These are phyloP conservation scores for Electrophaes corylata DNA, from an alignment of 2,888 invertebrate species.

Conservation along the genomic window DNA sequence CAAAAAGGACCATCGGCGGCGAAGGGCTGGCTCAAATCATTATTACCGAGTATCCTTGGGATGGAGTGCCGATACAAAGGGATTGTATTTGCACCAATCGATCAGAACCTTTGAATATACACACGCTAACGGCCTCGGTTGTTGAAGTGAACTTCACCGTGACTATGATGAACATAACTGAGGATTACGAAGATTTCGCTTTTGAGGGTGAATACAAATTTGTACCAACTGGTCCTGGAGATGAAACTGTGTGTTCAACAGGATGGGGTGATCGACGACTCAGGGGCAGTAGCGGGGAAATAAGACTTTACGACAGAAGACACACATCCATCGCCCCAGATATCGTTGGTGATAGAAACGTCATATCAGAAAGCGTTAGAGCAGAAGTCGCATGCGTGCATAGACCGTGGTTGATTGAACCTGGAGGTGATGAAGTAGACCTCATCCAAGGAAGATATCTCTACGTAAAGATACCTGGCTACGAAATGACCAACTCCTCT, in stretches of 20 bases:
- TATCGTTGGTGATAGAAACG: conserved; percentile 76
- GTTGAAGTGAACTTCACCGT: conserved; percentile 90
- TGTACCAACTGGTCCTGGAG: conserved; percentile 82
- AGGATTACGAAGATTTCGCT: conserved; percentile 91
- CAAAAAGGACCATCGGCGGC: conserved; percentile 71
- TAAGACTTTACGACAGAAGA: conserved; percentile 86
- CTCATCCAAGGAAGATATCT: conserved; percentile 86
- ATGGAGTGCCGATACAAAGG: conserved; percentile 86
- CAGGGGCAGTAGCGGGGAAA: conserved; percentile 89
- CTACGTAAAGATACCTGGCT: conserved; percentile 88
- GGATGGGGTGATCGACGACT: conserved; percentile 87
- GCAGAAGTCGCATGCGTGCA: conserved; percentile 87
- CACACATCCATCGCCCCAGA: conserved; percentile 72
- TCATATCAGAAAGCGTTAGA: conserved; percentile 80
- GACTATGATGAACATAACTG: conserved; percentile 91
- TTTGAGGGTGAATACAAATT: conserved; percentile 91
- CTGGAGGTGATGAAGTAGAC: conserved; percentile 88
- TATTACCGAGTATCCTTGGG: conserved; percentile 89
- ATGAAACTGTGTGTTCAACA: conserved; percentile 85
- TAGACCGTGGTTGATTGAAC: conserved; percentile 91
- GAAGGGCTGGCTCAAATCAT: conserved; percentile 86
- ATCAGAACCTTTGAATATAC: conserved; percentile 86
- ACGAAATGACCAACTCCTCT: conserved; percentile 77
- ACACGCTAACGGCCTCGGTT: conserved; percentile 87
- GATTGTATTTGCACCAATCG: conserved; percentile 90